Conservation (phyloP, 2,113 vertebrate genomes). For the Gymnogyps californianus region DNA sequence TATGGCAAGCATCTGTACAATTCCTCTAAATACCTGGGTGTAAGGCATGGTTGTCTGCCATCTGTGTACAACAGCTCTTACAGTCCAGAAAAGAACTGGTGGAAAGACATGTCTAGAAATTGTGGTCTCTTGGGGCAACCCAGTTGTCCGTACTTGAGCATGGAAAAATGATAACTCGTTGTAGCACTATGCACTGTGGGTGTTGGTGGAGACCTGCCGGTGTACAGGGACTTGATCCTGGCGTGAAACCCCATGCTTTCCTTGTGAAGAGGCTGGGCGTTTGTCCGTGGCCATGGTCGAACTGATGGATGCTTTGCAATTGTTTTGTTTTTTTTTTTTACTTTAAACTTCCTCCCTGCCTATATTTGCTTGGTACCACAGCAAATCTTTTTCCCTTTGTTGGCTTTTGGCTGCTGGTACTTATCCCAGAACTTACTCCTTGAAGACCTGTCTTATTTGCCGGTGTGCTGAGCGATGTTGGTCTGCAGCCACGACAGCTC, state of each 20-base stretch:
- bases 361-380: not conserved
- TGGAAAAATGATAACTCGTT: not conserved
- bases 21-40: not conserved
- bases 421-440: not conserved
- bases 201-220: not conserved
- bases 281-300: not conserved
- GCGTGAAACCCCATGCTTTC: not conserved
- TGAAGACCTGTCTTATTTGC: not conserved
- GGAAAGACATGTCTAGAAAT: not conserved
- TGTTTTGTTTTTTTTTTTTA: not conserved
- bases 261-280: not conserved
- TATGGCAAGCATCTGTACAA: not conserved
- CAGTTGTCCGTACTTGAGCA: too few species aligned
- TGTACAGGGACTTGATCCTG: not conserved
- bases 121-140: not conserved
- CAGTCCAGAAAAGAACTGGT: not conserved
- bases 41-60: not conserved
- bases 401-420: not conserved
- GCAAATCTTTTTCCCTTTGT: not conserved
- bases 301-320: not conserved
- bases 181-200: not conserved
- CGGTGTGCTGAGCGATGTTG: not conserved
- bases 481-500: not conserved
- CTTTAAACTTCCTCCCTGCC: not conserved
- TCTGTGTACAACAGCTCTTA: not conserved